A percentile compares a stretch with the other conserved stretches of the same genome.
phyloP scores from a whole-genome alignment of 2,113 vertebrate species.

The Salvelinus alpinus region DNA sequence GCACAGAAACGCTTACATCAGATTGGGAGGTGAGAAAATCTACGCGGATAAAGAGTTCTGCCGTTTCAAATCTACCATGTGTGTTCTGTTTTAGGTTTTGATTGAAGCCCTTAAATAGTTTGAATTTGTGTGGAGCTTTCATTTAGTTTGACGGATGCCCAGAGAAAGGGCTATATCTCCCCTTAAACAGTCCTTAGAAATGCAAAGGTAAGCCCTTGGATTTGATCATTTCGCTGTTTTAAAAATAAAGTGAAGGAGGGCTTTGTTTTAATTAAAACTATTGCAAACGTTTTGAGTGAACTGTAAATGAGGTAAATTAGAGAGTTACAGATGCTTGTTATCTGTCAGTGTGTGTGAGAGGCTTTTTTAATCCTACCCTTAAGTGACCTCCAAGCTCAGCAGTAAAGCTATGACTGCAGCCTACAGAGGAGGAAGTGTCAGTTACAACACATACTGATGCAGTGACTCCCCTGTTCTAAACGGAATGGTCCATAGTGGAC shows the following conservation, averaged over 20 bases:
- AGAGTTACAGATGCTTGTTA: slow-evolving; percentile 50
- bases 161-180: slow-evolving; percentile 20
- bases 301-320: slow-evolving; percentile 61
- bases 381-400: slow-evolving; percentile 31
- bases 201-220: slow-evolving; percentile 65
- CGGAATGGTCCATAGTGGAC: too few relatives aligned
- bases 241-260: slow-evolving; percentile 1
- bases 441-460: slow-evolving; percentile 4
- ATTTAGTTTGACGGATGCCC: slow-evolving; percentile 29
- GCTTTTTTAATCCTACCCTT: slow-evolving; percentile 33
- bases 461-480: slow-evolving; percentile 5
- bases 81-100: background rate
- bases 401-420: slow-evolving; percentile 16
- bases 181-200: slow-evolving; percentile 60
- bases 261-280: slow-evolving; percentile 55
- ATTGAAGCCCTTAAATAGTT: background rate
- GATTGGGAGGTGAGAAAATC: slow-evolving; percentile 31
- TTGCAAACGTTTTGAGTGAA: slow-evolving; percentile 53
- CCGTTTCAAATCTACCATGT: background rate
- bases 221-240: slow-evolving; percentile 49
- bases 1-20: slow-evolving; percentile 5
- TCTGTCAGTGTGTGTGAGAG: slow-evolving; percentile 22
- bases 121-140: background rate
- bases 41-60: slow-evolving; percentile 5
- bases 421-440: background rate